Evolutionary conservation across 64 coral and sea anemone species (phyloP).

Genomic region (Dendronephthya gigantea): DNA sequence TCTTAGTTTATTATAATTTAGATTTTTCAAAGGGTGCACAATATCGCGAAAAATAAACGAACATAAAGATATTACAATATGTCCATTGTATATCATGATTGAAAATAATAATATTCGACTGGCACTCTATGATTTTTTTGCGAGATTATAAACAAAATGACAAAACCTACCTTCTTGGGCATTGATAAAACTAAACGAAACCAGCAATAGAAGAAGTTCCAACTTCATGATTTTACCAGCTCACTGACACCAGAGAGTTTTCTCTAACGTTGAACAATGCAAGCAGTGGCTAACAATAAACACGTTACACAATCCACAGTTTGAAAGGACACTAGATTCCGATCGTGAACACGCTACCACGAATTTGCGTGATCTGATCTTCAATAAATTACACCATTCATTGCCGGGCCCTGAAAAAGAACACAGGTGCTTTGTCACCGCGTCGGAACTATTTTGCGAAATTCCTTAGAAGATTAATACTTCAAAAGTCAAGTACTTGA

Average conservation of each 20-base stretch:
- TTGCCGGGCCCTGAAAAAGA: background rate
- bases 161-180: background rate
- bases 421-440: background rate
- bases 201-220: background rate
- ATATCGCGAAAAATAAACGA: background rate
- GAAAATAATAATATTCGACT: too few species aligned
- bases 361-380: background rate
- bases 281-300: background rate
- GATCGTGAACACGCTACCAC: background rate
- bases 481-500: background rate
- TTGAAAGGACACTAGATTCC: background rate
- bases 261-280: background rate
- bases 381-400: conserved; percentile 5
- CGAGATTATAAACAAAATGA: background rate
- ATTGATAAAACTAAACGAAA: background rate
- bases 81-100: too few species aligned
- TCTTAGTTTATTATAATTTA: too few species aligned
- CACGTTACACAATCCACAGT: background rate
- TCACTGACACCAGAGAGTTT: background rate
- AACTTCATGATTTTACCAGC: background rate
- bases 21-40: too few species aligned
- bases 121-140: too few species aligned
- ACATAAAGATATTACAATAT: background rate
- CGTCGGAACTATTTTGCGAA: background rate
- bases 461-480: background rate